Evolutionary conservation across 2,113 vertebrate genomes (phyloP), one percentile per base, ranked within the genome.

Genomic region (Silurus glanis): DNA sequence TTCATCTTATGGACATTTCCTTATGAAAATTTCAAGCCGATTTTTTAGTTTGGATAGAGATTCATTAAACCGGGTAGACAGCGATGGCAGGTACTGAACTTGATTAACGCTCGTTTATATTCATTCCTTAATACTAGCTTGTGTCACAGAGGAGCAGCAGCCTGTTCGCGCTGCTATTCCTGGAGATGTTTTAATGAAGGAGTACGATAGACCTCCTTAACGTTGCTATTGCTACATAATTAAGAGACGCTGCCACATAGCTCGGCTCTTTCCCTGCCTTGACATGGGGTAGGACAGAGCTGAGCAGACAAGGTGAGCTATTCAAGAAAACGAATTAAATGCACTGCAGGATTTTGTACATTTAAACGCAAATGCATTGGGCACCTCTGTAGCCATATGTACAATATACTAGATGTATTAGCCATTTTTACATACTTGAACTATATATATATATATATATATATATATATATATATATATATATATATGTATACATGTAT

Each of bases 251-350:
- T 83, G 87, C 84, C 82, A 86, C 69, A 88, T 84, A 78, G 56
- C 67, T 64, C 75, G 87, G 82, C 85, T 85, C 85, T 82, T 85
- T 61, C 86, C 21, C 72, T 71, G 64, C 69, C 23, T 55, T 64
- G 47, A 79, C 69, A 69, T 28, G 56, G n/a, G 66, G n/a, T 9
- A 82, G 79, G 83, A 80, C 76, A 85, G 82, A 86, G 83, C 85
- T 23, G 82, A 82, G 86, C 58, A 67, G 87, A 84, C 81, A 83
- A 75, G 87, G 87, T 90, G 82, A 86, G 83, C 83, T 82, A 84
- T 84, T 88, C 82, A 80, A 71, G 87, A 47, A 56, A 47, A 59
- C 80, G 59, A 83, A 84, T 37, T 66, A 19, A 88, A 81, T 21
- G 66, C 87, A 67, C 67, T 67, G 51, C 88, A 66, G 58, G 53